Evolutionary conservation across 2,113 vertebrate species (phyloP).

Genomic region (Argyrosomus japonicus): DNA sequence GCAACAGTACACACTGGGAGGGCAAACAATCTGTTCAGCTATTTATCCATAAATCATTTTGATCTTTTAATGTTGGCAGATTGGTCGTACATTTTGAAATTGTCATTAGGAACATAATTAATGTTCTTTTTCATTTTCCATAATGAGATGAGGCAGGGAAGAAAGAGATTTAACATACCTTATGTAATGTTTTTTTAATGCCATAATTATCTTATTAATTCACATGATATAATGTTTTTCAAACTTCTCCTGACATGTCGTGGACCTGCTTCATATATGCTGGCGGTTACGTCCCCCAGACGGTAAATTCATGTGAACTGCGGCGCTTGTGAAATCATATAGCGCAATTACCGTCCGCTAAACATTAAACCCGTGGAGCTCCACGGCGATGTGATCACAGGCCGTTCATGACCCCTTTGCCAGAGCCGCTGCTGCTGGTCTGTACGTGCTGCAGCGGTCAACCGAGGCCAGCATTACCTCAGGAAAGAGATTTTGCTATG

Average conservation of each 20-base stretch:
- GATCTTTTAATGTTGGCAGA: conserved; percentile 31
- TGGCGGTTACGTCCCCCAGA: conserved; percentile 6
- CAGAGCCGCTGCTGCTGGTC: conserved; percentile 40
- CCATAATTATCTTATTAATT: not conserved
- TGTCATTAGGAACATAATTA: conserved; percentile 16
- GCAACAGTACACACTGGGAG: conserved; percentile 46
- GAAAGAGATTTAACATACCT: conserved; percentile 5
- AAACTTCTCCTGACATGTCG: conserved; percentile 16
- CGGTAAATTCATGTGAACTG: not conserved
- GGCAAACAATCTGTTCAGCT: conserved; percentile 51
- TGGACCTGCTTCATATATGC: not conserved
- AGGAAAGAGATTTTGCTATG: conserved; percentile 76
- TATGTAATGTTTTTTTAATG: conserved; percentile 44
- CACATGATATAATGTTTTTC: not conserved
- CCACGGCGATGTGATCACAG: conserved; percentile 59
- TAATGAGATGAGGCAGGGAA: not conserved
- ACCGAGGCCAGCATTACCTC: conserved; percentile 74
- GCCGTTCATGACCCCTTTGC: conserved; percentile 42
- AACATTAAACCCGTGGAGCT: conserved; percentile 45
- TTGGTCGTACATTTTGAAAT: conserved; percentile 12
- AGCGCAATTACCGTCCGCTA: conserved; percentile 22
- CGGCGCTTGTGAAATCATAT: conserved; percentile 29
- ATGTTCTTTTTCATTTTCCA: conserved; percentile 16
- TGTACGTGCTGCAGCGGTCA: conserved; percentile 60
- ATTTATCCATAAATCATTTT: conserved; percentile 61